Evolutionary conservation across 2,888 invertebrate genomes (phyloP).

Genomic region (Himalopsyche japonica): DNA sequence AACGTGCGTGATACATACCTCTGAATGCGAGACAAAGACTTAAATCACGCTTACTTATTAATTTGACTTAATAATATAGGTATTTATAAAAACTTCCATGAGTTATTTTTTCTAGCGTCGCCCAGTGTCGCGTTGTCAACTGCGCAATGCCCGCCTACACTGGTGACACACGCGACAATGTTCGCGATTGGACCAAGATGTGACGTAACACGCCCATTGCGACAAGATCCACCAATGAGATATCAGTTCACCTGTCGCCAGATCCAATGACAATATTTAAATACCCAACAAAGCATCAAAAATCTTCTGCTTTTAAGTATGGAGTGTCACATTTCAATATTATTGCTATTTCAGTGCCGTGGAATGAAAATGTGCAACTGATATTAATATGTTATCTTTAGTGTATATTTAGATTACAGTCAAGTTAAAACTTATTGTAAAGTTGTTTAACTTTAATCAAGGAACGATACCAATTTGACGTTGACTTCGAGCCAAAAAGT

Average conservation of each 20-base stretch:
- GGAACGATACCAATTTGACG: no score
- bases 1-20: no score
- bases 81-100: background rate
- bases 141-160: conserved; percentile 26
- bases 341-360: background rate
- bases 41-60: no score
- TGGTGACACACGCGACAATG: conserved; percentile 30
- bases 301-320: background rate
- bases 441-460: no score
- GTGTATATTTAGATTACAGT: no score
- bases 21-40: no score
- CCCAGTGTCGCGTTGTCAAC: conserved; percentile 14
- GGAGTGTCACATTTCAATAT: background rate
- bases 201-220: conserved; percentile 10
- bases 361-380: background rate
- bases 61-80: no score
- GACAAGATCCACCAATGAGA: conserved; percentile 29
- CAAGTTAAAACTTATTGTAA: no score
- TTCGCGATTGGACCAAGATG: conserved; percentile 22
- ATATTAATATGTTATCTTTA: no score
- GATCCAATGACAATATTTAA: conserved; percentile 17
- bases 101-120: background rate
- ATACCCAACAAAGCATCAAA: background rate
- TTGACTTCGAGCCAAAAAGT: no score
- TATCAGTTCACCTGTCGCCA: conserved; percentile 14